Percentiles rank a stretch among this genome's conserved stretches.
Conservation (phyloP, 2,797 vertebrate genomes). For the Syndactyla subalaris region DNA sequence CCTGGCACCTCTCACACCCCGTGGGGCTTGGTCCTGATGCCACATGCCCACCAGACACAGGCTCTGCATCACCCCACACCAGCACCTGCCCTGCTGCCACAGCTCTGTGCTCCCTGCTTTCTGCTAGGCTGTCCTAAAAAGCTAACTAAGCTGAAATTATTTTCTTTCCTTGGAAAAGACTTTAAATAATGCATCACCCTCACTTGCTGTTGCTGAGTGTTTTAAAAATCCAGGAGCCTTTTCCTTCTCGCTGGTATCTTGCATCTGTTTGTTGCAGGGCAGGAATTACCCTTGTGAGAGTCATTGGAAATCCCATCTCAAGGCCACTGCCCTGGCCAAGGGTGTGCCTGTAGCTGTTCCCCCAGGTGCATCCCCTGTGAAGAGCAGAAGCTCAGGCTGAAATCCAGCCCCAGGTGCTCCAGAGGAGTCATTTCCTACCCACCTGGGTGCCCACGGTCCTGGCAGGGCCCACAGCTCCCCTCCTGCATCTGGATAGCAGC, state of each 20-base stretch:
- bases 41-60: fast-evolving
- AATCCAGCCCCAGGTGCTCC: neutral
- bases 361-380: neutral
- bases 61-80: neutral
- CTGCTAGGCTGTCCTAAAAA: conserved; percentile 55
- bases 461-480: fast-evolving
- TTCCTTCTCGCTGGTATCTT: neutral
- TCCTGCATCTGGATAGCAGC: neutral
- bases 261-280: neutral
- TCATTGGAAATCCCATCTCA: neutral
- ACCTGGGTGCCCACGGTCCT: fast-evolving
- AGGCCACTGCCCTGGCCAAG: neutral
- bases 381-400: neutral
- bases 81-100: neutral
- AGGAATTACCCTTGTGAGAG: neutral
- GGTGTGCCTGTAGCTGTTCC: neutral
- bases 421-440: neutral
- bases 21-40: fast-evolving
- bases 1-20: neutral
- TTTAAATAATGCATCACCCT: conserved; percentile 45
- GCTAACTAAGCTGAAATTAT: conserved; percentile 68
- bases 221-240: neutral
- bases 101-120: neutral
- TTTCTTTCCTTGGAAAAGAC: conserved; percentile 2
- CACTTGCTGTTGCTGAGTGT: neutral